phyloP scores from a whole-genome alignment of 2,888 invertebrate genomes.

The Idaea biselata region DNA sequence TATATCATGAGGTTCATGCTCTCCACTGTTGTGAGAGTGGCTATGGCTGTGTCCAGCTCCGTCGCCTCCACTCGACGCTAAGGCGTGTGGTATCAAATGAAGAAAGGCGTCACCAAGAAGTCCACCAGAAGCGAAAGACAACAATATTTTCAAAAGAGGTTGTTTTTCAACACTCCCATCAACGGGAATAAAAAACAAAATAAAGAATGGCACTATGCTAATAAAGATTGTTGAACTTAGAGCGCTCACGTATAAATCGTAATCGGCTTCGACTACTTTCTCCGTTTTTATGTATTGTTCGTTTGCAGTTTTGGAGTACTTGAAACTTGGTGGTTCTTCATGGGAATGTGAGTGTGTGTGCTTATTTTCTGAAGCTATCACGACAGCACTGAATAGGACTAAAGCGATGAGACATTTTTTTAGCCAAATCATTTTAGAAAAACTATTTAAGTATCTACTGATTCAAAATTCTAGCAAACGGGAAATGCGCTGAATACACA shows the following conservation, averaged over 20 bases:
- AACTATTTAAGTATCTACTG: neutral
- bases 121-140: constrained; percentile 97
- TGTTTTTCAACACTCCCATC: constrained; percentile 92
- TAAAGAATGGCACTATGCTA: constrained; percentile 96
- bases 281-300: constrained; percentile 63
- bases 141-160: constrained; percentile 92
- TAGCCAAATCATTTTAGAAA: constrained; percentile 35
- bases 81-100: constrained; percentile 98
- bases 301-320: constrained; percentile 88
- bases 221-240: constrained; percentile 95
- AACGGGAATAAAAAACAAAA: constrained; percentile 95
- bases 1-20: constrained; percentile 86
- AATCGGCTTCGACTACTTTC: constrained; percentile 51
- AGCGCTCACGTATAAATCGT: constrained; percentile 88
- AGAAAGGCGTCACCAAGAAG: constrained; percentile 98
- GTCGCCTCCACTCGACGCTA: constrained; percentile 53
- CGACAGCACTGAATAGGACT: constrained; percentile 36
- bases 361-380: constrained; percentile 56
- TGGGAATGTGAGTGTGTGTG: constrained; percentile 66
- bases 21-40: constrained; percentile 75
- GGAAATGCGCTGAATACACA: neutral
- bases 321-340: constrained; percentile 86
- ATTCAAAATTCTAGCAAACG: neutral
- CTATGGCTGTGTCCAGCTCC: constrained; percentile 77
- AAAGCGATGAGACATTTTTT: constrained; percentile 35